Conservation (phyloP, 2,888 invertebrate species). For the Chymomyza procnemis region DNA sequence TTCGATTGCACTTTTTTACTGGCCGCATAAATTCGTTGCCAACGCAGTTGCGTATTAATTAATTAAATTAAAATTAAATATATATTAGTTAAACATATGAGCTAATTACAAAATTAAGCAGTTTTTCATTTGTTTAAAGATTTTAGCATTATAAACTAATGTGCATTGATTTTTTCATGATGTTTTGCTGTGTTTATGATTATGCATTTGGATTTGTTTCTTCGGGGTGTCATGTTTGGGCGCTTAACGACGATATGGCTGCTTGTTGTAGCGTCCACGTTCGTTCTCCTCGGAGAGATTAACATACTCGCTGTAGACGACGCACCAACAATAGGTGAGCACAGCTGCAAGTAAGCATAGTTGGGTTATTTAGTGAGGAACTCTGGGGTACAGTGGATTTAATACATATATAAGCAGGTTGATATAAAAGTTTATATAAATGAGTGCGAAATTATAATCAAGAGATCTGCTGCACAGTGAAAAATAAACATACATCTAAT, state of each 20-base stretch:
- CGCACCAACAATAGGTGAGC: conserved; percentile 89
- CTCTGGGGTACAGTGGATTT: too few species aligned
- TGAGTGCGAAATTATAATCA: too few species aligned
- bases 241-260: conserved; percentile 81
- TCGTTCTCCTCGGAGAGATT: conserved; percentile 85
- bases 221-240: not conserved
- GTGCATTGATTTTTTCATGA: conserved; percentile 14
- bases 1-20: conserved; percentile 55
- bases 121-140: conserved; percentile 6
- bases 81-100: conserved; percentile 60
- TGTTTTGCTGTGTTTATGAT: conserved; percentile 17
- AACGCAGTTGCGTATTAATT: conserved; percentile 30
- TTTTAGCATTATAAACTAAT: conserved; percentile 41
- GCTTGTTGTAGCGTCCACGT: conserved; percentile 86
- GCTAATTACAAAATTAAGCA: conserved; percentile 54
- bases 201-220: not conserved
- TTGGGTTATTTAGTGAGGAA: too few species aligned
- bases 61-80: conserved; percentile 49
- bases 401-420: too few species aligned
- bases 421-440: too few species aligned
- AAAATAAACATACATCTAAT: too few species aligned
- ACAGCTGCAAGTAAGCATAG: conserved; percentile 84
- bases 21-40: conserved; percentile 26
- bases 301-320: conserved; percentile 90
- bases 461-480: too few species aligned